phyloP scores from a whole-genome alignment of 1,140 invertebrate species.

The Gryllus bimaculatus region DNA sequence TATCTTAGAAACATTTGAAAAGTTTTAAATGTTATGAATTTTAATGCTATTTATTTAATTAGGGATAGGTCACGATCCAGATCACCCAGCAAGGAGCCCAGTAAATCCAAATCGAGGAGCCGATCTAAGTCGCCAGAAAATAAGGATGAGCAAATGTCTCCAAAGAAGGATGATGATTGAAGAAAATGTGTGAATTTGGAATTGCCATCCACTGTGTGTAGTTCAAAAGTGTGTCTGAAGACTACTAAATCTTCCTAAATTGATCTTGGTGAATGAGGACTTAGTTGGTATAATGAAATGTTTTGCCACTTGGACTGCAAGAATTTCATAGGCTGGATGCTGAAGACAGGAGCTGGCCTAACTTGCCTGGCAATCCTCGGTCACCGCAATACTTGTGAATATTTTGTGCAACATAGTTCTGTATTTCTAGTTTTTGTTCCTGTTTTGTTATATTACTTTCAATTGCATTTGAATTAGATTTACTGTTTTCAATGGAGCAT shows the following conservation, averaged over 20 bases:
- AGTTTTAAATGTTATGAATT: too few relatives aligned
- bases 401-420: conserved; percentile 7
- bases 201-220: not conserved
- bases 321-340: not conserved
- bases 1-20: not conserved
- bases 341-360: not conserved
- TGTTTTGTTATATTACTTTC: not conserved
- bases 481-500: conserved; percentile 8
- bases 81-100: conserved; percentile 16
- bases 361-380: not conserved
- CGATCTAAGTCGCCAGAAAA: conserved; percentile 18
- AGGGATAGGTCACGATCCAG: conserved; percentile 19
- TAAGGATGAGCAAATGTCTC: conserved; percentile 7
- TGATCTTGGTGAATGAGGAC: not conserved
- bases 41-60: not conserved
- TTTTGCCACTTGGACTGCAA: not conserved
- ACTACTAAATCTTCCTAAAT: not conserved
- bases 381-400: not conserved
- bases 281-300: not conserved
- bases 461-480: not conserved
- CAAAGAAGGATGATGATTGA: conserved; percentile 11
- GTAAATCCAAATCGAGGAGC: conserved; percentile 21
- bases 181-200: not conserved
- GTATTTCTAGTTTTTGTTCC: not conserved
- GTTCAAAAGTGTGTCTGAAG: not conserved